phyloP scores from a whole-genome alignment of 2,797 vertebrate species.

The Gymnoscopelus braueri region DNA sequence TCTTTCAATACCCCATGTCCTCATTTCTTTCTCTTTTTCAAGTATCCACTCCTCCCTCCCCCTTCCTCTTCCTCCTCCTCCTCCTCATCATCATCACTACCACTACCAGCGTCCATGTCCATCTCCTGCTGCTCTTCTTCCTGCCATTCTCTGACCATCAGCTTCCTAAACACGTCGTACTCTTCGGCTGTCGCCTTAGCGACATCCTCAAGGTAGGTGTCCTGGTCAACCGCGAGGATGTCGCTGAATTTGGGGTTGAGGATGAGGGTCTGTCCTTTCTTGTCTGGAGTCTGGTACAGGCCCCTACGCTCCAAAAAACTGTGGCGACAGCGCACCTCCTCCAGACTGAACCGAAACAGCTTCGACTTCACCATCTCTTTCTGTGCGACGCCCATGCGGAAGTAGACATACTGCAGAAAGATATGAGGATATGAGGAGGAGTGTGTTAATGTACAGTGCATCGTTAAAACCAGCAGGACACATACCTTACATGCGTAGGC shows the following conservation, averaged over 20 bases:
- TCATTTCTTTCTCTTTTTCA: constrained; percentile 52
- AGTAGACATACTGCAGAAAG: constrained; percentile 89
- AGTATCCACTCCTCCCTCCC: constrained; percentile 53
- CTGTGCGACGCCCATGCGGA: constrained; percentile 92
- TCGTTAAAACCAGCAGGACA: too few species aligned
- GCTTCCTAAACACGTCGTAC: constrained; percentile 87
- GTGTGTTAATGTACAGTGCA: too few species aligned
- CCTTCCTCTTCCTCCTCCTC: constrained; percentile 35
- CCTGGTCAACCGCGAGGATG: constrained; percentile 76
- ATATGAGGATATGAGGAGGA: constrained; percentile 9
- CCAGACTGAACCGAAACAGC: constrained; percentile 81
- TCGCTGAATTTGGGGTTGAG: constrained; percentile 86
- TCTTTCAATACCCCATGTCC: not conserved
- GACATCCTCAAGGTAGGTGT: constrained; percentile 79
- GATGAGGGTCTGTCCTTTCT: constrained; percentile 87
- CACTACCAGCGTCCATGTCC: constrained; percentile 39
- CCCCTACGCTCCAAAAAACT: constrained; percentile 91
- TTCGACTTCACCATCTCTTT: constrained; percentile 83
- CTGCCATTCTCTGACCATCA: constrained; percentile 84
- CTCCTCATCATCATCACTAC: constrained; percentile 34
- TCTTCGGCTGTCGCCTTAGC: constrained; percentile 85
- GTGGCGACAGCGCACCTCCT: constrained; percentile 86
- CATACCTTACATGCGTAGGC: too few species aligned
- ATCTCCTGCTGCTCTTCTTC: constrained; percentile 60
- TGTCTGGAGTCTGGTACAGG: constrained; percentile 88